Conservation (phyloP, 2,888 invertebrate species). For the Orthosia cruda region DNA sequence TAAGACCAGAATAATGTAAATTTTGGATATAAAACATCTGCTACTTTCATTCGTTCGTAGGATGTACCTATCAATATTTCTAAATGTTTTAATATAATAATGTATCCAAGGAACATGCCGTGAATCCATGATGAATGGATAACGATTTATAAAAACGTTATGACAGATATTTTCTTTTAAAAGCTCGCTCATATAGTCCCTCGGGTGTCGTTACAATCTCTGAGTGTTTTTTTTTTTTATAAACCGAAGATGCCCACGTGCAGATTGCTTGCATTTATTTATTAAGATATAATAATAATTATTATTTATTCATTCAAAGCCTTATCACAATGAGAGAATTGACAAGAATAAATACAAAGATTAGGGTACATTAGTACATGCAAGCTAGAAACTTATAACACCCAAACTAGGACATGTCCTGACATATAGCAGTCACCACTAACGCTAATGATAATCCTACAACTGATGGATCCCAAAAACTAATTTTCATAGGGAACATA, state of each 20-base stretch:
- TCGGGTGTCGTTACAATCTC: constrained; percentile 4
- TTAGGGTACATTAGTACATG: too few relatives aligned
- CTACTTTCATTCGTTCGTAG: neutral
- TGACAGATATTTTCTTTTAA: constrained; percentile 10
- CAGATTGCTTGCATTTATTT: constrained; percentile 7
- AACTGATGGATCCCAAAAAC: neutral
- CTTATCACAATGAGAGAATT: too few relatives aligned
- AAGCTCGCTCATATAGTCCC: constrained; percentile 25
- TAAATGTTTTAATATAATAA: constrained; percentile 42
- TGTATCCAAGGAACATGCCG: neutral
- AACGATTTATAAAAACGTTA: constrained; percentile 9
- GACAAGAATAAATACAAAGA: too few relatives aligned
- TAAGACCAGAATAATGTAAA: constrained; percentile 43
- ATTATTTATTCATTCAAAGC: too few relatives aligned
- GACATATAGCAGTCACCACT: neutral
- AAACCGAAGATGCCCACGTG: constrained; percentile 16
- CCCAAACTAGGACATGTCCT: too few relatives aligned
- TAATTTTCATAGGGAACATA: too few relatives aligned
- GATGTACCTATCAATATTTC: constrained; percentile 20
- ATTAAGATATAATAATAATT: too few relatives aligned
- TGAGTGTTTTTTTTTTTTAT: constrained; percentile 1
- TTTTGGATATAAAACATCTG: constrained; percentile 21
- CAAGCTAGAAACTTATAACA: too few relatives aligned
- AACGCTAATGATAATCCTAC: neutral
- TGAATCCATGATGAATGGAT: constrained; percentile 16